Evolutionary conservation across 2,888 invertebrate genomes (phyloP).

Genomic region (Morinoia aosen): DNA sequence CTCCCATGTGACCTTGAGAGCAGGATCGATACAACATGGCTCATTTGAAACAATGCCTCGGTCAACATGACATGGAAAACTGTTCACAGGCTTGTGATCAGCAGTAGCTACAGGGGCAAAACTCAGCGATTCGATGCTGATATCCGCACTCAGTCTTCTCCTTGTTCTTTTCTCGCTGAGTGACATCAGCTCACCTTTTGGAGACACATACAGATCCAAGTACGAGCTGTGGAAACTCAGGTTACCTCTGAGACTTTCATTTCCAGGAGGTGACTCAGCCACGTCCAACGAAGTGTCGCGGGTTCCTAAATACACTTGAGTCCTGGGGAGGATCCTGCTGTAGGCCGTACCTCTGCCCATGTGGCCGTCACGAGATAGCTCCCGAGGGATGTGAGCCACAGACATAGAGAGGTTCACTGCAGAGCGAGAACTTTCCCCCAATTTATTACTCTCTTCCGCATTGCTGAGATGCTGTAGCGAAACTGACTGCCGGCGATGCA

Average conservation of each 20-base stretch:
- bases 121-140: not conserved
- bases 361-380: not conserved
- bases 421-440: not conserved
- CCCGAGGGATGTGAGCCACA: not conserved
- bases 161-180: not conserved
- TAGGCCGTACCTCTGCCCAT: no score
- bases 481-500: not conserved
- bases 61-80: not conserved
- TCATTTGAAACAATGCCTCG: not conserved
- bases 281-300: not conserved
- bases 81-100: not conserved
- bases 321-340: not conserved
- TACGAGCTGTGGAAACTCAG: slow-evolving; percentile 42
- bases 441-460: not conserved
- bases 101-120: not conserved
- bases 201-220: slow-evolving; percentile 49
- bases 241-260: not conserved
- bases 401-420: not conserved
- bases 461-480: not conserved
- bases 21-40: not conserved
- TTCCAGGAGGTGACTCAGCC: not conserved
- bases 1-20: not conserved
- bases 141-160: not conserved
- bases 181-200: slow-evolving; percentile 7
- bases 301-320: not conserved